phyloP scores from a whole-genome alignment of 2,797 vertebrate species.

The Pyrocephalus nanus region DNA sequence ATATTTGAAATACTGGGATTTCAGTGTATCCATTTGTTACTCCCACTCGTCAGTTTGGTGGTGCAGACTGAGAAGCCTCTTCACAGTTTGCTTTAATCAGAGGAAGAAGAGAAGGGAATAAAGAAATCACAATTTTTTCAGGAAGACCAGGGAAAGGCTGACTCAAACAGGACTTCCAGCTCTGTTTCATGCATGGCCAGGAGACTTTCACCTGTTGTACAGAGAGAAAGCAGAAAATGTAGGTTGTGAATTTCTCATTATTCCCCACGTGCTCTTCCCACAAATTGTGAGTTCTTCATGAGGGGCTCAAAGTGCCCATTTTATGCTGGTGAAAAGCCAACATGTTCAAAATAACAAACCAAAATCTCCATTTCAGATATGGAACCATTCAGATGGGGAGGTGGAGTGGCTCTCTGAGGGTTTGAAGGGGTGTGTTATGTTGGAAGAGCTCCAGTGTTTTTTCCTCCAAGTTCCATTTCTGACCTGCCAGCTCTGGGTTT shows the following conservation, averaged over 20 bases:
- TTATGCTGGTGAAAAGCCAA: background rate
- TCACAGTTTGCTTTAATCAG: background rate
- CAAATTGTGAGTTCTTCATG: background rate
- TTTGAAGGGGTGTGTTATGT: background rate
- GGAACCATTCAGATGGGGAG: background rate
- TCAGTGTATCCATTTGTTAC: background rate
- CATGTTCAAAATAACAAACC: background rate
- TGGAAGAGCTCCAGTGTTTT: background rate
- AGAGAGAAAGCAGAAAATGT: background rate
- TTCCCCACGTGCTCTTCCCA: background rate
- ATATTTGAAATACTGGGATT: background rate
- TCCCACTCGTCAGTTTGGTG: background rate
- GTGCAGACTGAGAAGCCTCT: background rate
- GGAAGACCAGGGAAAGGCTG: background rate
- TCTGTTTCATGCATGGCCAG: background rate
- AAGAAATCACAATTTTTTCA: background rate
- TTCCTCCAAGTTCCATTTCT: rapidly evolving
- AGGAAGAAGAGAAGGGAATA: background rate
- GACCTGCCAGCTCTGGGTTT: background rate
- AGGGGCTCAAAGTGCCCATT: background rate
- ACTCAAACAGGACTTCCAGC: background rate
- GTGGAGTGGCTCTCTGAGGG: background rate
- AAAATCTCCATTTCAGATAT: rapidly evolving
- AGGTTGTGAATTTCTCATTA: background rate
- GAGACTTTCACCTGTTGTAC: background rate